phyloP scores from a whole-genome alignment of 2,113 vertebrate species.

The Proterorhinus semilunaris region DNA sequence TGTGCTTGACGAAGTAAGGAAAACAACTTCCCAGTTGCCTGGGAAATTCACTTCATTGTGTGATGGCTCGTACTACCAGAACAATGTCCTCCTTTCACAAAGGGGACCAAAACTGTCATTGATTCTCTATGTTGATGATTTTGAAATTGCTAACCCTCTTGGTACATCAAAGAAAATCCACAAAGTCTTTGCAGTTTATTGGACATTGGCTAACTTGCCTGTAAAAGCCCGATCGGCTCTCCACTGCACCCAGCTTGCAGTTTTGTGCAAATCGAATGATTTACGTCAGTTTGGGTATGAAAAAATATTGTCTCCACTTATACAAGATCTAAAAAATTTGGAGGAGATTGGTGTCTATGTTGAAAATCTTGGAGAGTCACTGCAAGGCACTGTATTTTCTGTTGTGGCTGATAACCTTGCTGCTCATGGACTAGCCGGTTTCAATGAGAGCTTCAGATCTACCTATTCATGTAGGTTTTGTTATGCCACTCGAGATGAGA shows the following conservation, averaged over 20 bases:
- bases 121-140: slow-evolving; percentile 5
- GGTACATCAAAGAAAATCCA: slow-evolving; percentile 22
- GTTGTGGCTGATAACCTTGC: slow-evolving; percentile 44
- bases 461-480: slow-evolving; percentile 29
- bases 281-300: background rate
- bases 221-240: slow-evolving; percentile 17
- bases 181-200: slow-evolving; percentile 24
- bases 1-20: slow-evolving; percentile 11
- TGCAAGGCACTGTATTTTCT: slow-evolving; percentile 12
- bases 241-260: slow-evolving; percentile 7
- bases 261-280: slow-evolving; percentile 38
- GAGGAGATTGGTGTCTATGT: slow-evolving; percentile 31
- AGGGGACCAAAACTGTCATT: slow-evolving; percentile 17
- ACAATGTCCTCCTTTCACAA: slow-evolving; percentile 15
- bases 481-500: slow-evolving; percentile 7
- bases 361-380: background rate
- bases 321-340: background rate
- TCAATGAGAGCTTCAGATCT: slow-evolving; percentile 32
- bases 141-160: slow-evolving; percentile 18
- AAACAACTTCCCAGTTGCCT: slow-evolving; percentile 9
- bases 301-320: slow-evolving; percentile 22
- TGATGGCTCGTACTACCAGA: background rate
- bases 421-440: slow-evolving; percentile 32
- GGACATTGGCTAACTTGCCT: slow-evolving; percentile 19
- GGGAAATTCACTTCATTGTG: slow-evolving; percentile 10